Evolutionary conservation across 2,113 vertebrate species (phyloP).

Genomic region (Podarcis muralis): DNA sequence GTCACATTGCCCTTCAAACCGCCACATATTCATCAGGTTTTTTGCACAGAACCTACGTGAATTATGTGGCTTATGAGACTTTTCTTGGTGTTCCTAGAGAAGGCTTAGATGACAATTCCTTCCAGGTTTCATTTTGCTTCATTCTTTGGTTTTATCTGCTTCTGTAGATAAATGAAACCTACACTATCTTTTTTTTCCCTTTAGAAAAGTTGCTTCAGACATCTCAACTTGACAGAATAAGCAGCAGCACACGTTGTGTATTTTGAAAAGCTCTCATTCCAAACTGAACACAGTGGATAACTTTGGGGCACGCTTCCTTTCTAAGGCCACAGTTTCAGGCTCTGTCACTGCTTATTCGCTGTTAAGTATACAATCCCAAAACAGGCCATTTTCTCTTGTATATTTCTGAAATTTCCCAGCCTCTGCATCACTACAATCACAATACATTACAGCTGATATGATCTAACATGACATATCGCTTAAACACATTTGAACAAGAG

Average conservation of each 20-base stretch:
- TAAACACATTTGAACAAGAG: neutral
- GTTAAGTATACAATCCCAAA: neutral
- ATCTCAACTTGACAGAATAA: constrained; percentile 28
- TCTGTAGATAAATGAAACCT: neutral
- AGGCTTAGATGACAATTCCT: neutral
- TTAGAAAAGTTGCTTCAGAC: neutral
- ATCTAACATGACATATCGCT: constrained; percentile 7
- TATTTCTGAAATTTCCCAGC: neutral
- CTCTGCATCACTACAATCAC: neutral
- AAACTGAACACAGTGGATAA: neutral
- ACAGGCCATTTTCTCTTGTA: neutral
- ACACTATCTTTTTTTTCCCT: too few species aligned
- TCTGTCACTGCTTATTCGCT: neutral
- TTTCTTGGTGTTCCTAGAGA: neutral
- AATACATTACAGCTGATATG: neutral
- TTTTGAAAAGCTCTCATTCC: constrained; percentile 6
- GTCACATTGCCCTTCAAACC: too few species aligned
- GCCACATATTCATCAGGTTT: neutral
- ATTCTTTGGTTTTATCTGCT: neutral
- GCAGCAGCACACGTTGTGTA: neutral
- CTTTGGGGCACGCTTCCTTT: neutral
- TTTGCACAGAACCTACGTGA: neutral
- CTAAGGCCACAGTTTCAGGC: constrained; percentile 29
- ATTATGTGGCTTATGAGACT: neutral
- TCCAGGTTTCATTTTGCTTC: neutral